phyloP scores from a whole-genome alignment of 2,113 vertebrate genomes.

The Bambusicola thoracicus region DNA sequence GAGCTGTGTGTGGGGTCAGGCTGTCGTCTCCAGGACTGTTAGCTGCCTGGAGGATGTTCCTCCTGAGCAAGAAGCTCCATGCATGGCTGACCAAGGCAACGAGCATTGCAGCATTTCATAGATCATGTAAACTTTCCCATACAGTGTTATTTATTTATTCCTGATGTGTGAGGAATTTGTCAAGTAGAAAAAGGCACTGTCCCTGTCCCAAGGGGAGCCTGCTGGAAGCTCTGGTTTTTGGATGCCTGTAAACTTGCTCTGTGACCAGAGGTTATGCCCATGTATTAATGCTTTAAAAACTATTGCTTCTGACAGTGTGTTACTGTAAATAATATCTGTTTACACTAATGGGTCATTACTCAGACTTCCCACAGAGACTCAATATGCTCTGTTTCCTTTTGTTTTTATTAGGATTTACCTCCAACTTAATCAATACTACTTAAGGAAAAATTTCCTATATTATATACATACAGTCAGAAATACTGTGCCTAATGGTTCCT shows the following conservation, averaged over 20 bases:
- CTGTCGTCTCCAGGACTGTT: neutral
- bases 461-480: neutral
- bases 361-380: conserved; percentile 38
- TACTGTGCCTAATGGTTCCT: neutral
- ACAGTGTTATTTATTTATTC: conserved; percentile 9
- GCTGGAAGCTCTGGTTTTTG: conserved; percentile 9
- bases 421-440: neutral
- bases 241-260: conserved; percentile 15
- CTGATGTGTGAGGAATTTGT: neutral
- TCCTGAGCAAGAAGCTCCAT: neutral
- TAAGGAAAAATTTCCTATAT: neutral
- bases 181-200: conserved; percentile 12
- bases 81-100: neutral
- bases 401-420: conserved; percentile 12
- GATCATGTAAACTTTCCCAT: neutral
- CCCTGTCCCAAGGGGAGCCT: neutral
- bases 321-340: conserved; percentile 49
- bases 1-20: rapidly evolving
- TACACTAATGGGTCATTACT: conserved; percentile 28
- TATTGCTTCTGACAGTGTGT: neutral
- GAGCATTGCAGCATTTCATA: neutral
- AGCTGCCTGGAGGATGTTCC: neutral
- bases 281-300: conserved; percentile 27
- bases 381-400: conserved; percentile 4
- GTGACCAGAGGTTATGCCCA: conserved; percentile 18